Evolutionary conservation across 1,140 invertebrate genomes (phyloP), one percentile per base, ranked within the genome.

Genomic region (Musca vetustissima): DNA sequence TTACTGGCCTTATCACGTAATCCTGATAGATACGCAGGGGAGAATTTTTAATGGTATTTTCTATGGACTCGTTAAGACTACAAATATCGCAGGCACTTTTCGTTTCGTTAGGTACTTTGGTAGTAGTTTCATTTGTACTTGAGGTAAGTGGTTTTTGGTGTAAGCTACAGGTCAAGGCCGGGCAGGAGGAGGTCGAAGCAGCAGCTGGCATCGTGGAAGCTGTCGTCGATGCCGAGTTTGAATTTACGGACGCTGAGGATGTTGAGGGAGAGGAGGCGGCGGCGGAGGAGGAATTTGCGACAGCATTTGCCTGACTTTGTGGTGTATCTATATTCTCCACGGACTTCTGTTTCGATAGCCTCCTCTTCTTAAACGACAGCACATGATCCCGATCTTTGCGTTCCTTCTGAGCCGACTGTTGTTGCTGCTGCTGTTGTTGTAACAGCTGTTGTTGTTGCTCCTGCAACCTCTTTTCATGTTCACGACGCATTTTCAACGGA

Each of bases 331-430:
- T 80, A 61, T 78, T 75, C 66, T 81, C 80, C 55, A 79, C 73
- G 25, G 77, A 80, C 55, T 80, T 80, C 57, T 82, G 78, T 66
- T 82, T 82, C 13, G 80, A 82, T 0, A 82, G 65, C 0, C 80
- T 76, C 0, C 80, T 73, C 70, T 82, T 82, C 69, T 82, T 82
- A 53, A 79, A 79, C 61, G 74, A 77, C 3, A 81, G 66, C 7
- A 80, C 79, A 64, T 78, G 72, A 50, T 81, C 79, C 69, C 80
- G 81, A 70, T 81, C 79, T 71, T 81, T 81, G 22, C 78, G 74
- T 61, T 77, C 77, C 61, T 79, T 76, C 28, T 75, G 70, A 22
- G 43, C 6, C 3, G n/a, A 3, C 13, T 48, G 57, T 55, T 68
- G 67, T 48, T 68, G 70, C 25, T 76, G 73, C 4, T 69, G 72